Conservation (phyloP, 2,888 invertebrate species). For the Nephrocerus scutellatus region DNA sequence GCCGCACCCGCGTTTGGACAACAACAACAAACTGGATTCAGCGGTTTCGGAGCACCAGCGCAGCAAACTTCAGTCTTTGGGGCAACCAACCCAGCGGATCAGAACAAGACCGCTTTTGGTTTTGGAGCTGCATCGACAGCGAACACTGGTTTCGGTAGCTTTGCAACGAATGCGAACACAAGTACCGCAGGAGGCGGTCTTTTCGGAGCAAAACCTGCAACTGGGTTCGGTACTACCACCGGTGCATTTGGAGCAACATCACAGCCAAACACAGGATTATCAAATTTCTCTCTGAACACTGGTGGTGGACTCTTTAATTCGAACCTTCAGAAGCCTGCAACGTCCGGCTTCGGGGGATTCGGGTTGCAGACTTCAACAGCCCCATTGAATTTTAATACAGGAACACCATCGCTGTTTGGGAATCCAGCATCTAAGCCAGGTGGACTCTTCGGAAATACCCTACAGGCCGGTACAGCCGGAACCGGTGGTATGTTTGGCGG, state of each 20-base stretch:
- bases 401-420: constrained; percentile 49
- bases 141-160: constrained; percentile 44
- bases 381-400: constrained; percentile 44
- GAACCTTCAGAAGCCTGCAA: constrained; percentile 45
- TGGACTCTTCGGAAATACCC: constrained; percentile 47
- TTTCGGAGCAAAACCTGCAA: constrained; percentile 42
- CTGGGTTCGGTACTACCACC: constrained; percentile 45
- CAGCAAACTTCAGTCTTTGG: constrained; percentile 40
- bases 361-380: constrained; percentile 42
- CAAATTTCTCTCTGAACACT: constrained; percentile 33
- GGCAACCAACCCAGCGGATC: constrained; percentile 40
- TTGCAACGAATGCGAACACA: constrained; percentile 42
- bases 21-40: constrained; percentile 38
- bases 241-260: constrained; percentile 43
- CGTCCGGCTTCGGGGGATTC: constrained; percentile 55
- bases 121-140: constrained; percentile 33
- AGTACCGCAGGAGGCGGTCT: constrained; percentile 46
- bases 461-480: constrained; percentile 26
- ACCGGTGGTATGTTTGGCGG: constrained; percentile 50
- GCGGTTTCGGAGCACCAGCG: constrained; percentile 42
- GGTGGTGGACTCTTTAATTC: constrained; percentile 41
- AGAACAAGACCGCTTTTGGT: constrained; percentile 42
- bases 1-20: constrained; percentile 50
- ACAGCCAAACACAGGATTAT: constrained; percentile 36
- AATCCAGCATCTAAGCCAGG: constrained; percentile 44